Percentiles rank a stretch among this genome's conserved stretches.
Evolutionary conservation across 2,797 vertebrate genomes (phyloP).

Genomic region (Pseudocheirus occidentalis): DNA sequence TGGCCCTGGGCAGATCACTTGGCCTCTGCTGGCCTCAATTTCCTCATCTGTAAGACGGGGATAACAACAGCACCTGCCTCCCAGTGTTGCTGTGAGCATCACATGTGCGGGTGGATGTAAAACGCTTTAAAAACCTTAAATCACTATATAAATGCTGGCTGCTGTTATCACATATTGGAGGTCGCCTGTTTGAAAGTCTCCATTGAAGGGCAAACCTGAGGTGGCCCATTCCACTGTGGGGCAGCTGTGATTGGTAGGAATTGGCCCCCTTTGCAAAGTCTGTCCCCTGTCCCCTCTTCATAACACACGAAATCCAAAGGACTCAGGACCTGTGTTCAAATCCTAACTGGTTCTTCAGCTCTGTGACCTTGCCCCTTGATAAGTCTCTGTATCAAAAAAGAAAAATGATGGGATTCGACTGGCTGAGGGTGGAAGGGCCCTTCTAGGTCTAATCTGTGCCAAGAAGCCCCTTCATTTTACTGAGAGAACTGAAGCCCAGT

Average conservation of each 20-base stretch:
- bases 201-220: neutral
- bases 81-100: no score
- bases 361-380: neutral
- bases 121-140: neutral
- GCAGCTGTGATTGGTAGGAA: neutral
- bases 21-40: no score
- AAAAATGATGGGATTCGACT: neutral
- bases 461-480: neutral
- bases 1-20: neutral
- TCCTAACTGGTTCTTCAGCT: neutral
- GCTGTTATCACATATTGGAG: neutral
- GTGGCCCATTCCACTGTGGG: neutral
- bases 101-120: no score
- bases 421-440: neutral
- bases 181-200: neutral
- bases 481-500: neutral
- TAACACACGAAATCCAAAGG: neutral
- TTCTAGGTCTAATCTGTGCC: neutral
- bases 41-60: no score
- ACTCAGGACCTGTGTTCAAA: neutral
- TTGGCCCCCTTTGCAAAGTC: neutral
- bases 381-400: neutral
- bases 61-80: neutral
- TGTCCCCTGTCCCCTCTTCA: neutral
- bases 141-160: neutral